Evolutionary conservation across 2,797 vertebrate genomes (phyloP).

Genomic region (Eremophila alpestris): DNA sequence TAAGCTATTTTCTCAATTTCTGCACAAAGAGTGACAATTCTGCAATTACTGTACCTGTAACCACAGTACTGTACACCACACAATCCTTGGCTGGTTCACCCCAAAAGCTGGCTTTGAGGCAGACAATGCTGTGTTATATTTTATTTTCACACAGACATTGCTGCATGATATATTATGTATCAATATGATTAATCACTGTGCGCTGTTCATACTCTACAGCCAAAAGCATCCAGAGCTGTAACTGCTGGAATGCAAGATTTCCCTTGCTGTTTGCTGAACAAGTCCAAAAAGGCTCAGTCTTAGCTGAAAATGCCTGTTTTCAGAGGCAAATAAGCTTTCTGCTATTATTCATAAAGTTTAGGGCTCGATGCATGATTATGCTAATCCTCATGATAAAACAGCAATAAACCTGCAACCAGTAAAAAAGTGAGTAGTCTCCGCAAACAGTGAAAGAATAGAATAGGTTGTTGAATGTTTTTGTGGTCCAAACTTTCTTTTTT

Average conservation of each 20-base stretch:
- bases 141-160: neutral
- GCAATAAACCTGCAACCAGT: neutral
- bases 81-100: neutral
- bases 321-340: conserved; percentile 1
- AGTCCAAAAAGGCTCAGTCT: neutral
- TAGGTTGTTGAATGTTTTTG: neutral
- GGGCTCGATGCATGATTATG: neutral
- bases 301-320: conserved; percentile 11
- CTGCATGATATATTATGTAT: neutral
- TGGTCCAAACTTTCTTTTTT: neutral
- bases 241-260: neutral
- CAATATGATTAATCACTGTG: neutral
- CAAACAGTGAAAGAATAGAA: neutral
- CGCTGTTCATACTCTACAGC: neutral
- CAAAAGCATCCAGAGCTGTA: neutral
- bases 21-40: neutral
- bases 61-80: neutral
- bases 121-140: neutral
- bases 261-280: neutral
- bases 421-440: neutral
- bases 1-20: neutral
- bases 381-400: neutral
- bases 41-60: neutral
- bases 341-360: neutral
- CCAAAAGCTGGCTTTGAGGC: neutral